These are phyloP conservation scores for Struthio camelus DNA, from an alignment of 2,113 vertebrate species.

Conservation along the genomic window DNA sequence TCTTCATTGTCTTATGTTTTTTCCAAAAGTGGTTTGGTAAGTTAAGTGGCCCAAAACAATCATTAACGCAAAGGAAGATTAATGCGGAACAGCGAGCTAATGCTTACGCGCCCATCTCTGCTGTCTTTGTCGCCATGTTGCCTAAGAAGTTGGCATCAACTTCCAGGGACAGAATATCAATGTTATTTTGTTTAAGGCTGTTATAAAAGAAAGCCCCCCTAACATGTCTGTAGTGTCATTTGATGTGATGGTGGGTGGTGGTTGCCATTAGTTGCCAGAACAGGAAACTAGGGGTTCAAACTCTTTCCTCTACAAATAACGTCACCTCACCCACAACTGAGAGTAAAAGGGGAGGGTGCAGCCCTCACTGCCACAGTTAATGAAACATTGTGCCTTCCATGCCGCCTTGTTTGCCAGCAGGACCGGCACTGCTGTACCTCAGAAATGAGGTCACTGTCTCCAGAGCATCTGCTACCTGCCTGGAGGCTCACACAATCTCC, in stretches of 20 bases:
- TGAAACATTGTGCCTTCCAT: fast-evolving
- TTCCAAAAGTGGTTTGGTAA: neutral
- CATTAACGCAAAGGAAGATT: neutral
- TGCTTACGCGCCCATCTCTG: neutral
- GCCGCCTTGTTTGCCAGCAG: neutral
- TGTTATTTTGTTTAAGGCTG: neutral
- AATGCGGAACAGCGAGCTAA: neutral
- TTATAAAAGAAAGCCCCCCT: neutral
- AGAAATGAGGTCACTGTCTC: neutral
- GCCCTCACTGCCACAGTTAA: fast-evolving
- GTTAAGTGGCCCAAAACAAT: neutral
- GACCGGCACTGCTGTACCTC: neutral
- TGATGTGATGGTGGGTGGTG: fast-evolving
- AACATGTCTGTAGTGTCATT: fast-evolving
- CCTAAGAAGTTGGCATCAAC: fast-evolving
- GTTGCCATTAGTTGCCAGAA: neutral
- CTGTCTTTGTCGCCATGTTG: fast-evolving
- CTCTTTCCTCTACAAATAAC: neutral
- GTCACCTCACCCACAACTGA: neutral
- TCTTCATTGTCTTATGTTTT: neutral
- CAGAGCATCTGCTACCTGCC: neutral
- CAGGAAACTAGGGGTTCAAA: neutral
- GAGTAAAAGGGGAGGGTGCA: neutral
- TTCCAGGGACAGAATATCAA: neutral
- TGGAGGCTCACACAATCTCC: neutral